Evolutionary conservation across 2,888 invertebrate species (phyloP).

Genomic region (Halictus quadricinctus): DNA sequence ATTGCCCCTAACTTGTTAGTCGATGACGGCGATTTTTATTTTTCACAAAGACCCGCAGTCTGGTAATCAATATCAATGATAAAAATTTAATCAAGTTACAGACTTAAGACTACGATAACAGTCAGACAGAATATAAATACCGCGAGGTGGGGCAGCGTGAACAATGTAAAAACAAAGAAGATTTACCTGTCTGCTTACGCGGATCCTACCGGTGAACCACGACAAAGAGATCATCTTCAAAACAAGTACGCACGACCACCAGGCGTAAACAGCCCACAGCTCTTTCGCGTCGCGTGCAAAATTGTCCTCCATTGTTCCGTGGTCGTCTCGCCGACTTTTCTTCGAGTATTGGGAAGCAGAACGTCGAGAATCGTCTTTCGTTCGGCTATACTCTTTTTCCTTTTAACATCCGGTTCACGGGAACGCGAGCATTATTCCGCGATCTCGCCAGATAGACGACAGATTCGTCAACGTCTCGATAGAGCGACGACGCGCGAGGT

Average conservation of each 20-base stretch:
- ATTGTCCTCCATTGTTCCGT: slow-evolving; percentile 29
- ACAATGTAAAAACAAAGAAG: neutral
- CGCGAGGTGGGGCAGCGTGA: no score
- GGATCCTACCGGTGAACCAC: slow-evolving; percentile 73
- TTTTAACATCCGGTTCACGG: slow-evolving; percentile 2
- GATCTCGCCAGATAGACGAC: neutral
- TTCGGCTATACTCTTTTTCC: neutral
- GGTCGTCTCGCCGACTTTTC: neutral
- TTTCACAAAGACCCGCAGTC: no score
- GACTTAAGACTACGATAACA: no score
- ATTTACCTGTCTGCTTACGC: slow-evolving; percentile 70
- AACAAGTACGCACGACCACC: slow-evolving; percentile 71
- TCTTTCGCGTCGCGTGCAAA: slow-evolving; percentile 36
- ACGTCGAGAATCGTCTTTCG: neutral
- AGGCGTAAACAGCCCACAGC: slow-evolving; percentile 68
- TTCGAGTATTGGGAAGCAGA: neutral
- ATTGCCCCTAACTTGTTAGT: no score
- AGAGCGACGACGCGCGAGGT: neutral
- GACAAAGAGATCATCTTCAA: slow-evolving; percentile 71
- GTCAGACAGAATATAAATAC: no score
- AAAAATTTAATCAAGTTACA: no score
- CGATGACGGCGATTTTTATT: no score
- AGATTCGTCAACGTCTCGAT: slow-evolving; percentile 31
- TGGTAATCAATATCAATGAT: no score
- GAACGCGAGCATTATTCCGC: slow-evolving; percentile 2